Base-by-base conservation (phyloP, 2,888 invertebrate genomes). In the Drosophila vallismaia region DNA sequence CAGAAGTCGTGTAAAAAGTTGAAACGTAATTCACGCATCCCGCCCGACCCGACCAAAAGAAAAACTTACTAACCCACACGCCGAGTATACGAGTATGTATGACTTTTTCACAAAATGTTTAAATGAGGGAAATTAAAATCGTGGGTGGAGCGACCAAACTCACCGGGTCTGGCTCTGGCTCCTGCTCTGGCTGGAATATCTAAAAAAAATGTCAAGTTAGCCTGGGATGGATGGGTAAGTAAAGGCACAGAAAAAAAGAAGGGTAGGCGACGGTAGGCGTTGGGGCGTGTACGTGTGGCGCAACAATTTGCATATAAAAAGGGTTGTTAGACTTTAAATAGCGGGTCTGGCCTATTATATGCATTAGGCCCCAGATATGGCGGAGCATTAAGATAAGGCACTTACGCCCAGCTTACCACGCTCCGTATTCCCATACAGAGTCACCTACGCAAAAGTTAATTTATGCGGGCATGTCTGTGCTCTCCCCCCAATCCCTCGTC, bases 301-400 rank as follows among this genome's bases (percentile, higher is more conserved):
- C 88, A 88, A 88, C 83, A 88, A 86, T 86, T 88, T 86, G 88
- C 88, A 87, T 86, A 87, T 88, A 88, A 86, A 88, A 84, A 84
- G 83, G 83, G 83, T 84, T 84, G 88, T 88, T 84, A 80, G 86
- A 88, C 84, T 74, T 84, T 88, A 84, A 88, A 88, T 72, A 86
- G 86, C 88, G 52, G 71, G 84, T 74, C 76, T 69, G 80, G 86
- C 72, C 88, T 80, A 84, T 84, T 88, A 84, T 88, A 86, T 86
- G 86, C 85, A 86, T 86, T 88, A 84, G 88, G 76, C 63, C 71
- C 60, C 54, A 88, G 86, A 82, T 87, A 87, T 83, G 82, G 72
- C 52, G 72, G 69, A 70, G 73, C 88, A 84, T 86, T 79, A 81
- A 80, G 77, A 84, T 84, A 77, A 88, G 79, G 77, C 76, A 77